Evolutionary conservation across 1,140 invertebrate genomes (phyloP), one percentile per base, ranked within the genome.

Genomic region (Bombus sylvicola): DNA sequence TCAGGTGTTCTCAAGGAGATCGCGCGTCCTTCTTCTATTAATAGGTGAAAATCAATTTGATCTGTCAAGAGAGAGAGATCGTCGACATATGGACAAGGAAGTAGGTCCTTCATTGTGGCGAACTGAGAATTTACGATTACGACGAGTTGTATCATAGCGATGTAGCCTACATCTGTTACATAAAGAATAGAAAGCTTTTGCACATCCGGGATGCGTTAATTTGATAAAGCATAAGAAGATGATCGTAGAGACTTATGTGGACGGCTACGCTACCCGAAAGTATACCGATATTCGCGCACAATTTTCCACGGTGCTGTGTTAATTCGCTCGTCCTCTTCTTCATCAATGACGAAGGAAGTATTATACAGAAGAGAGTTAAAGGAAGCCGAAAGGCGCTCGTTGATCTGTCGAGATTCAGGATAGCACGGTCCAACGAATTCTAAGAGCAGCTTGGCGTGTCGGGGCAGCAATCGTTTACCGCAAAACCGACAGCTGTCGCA

Each of bases 401-500:
- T 22, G 47, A 53, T 69, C 41, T 3, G 59, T 85, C 62, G 57
- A 85, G 79, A 79, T 72, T 34, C 39, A 47, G 53, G 31, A 39
- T 85, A 34, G 34, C 57, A 79, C 83, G 76, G 76, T 72, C 76
- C 37, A 41, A 62, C 41, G 76, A 62, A 39, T 59, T 39, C 68
- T 47, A 80, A 15, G 53, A 79, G 53, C 83, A 64, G 31, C 83
- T 73, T 74, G 43, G 31, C 74, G 34, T 43, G 83, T 72, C 76
- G 77, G 59, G 77, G 2, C 68, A 31, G 39, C 66, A 85, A 80
- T 85, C 83, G 77, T 85, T 85, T 57, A 73, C 83, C 83, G 83
- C 77, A 79, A 73, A 85, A 80, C 83, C 83, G 53, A 80, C 83
- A 85, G 47, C 76, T 85, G 83, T 85, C 83, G 77, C 76, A 68